Evolutionary conservation across 2,797 vertebrate genomes (phyloP).

Genomic region (Acridotheres tristis): DNA sequence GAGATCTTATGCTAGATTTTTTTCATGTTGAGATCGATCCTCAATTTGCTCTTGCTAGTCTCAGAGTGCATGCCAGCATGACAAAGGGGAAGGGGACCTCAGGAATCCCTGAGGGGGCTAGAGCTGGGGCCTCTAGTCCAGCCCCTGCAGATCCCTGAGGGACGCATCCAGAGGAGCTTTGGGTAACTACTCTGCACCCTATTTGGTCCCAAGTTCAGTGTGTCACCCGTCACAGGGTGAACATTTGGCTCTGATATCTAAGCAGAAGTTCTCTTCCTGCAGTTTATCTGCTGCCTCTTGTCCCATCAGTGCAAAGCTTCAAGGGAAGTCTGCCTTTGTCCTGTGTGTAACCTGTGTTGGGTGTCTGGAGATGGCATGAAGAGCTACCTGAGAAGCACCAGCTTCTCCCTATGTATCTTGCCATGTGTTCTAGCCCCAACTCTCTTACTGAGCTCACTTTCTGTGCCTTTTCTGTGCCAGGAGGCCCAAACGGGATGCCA

Average conservation of each 20-base stretch:
- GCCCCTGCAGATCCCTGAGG: not conserved
- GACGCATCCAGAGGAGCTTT: not conserved
- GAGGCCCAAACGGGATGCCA: not conserved
- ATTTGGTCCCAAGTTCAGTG: not conserved
- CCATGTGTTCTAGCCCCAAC: accelerated
- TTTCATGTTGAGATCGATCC: not conserved
- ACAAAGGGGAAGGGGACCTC: not conserved
- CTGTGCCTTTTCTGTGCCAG: not conserved
- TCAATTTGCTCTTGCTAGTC: not conserved
- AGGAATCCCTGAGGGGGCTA: not conserved
- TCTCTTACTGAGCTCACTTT: not conserved
- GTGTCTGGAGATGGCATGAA: not conserved
- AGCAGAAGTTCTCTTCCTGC: not conserved
- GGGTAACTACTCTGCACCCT: not conserved
- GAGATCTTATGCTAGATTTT: not conserved
- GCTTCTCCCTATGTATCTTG: not conserved
- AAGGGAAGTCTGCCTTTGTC: not conserved
- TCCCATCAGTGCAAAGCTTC: accelerated
- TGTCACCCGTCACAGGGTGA: not conserved
- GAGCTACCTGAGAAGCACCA: not conserved
- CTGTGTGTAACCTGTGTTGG: not conserved
- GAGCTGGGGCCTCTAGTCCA: not conserved
- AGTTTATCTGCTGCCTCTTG: not conserved
- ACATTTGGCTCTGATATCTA: accelerated
- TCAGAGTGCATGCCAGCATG: not conserved